Evolutionary conservation across 2,888 invertebrate species (phyloP), one percentile per base, ranked within the genome.

Genomic region (Teleiodes luculella): DNA sequence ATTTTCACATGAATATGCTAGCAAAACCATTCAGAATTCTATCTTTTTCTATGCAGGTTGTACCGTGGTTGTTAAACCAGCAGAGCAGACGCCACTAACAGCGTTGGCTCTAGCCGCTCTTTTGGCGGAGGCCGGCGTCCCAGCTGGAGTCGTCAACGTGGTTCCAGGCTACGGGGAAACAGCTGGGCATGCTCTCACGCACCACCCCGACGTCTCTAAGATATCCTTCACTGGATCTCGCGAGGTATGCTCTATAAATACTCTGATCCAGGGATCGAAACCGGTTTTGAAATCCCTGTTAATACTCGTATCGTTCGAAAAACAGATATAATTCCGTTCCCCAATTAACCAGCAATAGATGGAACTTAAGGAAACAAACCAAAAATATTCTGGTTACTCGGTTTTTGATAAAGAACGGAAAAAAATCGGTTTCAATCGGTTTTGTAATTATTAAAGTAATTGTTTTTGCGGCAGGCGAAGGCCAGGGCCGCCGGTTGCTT

Each of bases 21-120:
- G 16, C 92, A 95, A 41, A 97, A 96, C 69, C 94, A 93, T 77
- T 96, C 96, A 13, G 41, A 0, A 10, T 2, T 7, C 6, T 7
- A 11, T 31, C 14, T 7, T 14, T 14, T 37, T 37, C 14, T 14
- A 6, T 37, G 14, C 53, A 89, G 95, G 95, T 64, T 93, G 97
- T 76, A 96, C 95, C 0, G 91, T 97, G 48, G 92, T 98, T 5
- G 86, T 98, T 62, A 98, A 98, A 79, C 96, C 98, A 2, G 98
- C 98, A 0, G 98, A 98, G 77, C 98, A 98, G 82, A 98, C 98
- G 0, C 95, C 97, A 0, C 87, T 98, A n/a, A 96, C 98, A 0
- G 97, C 98, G 0, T 86, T 98, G 8, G 96, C 97, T 67, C 86
- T 97, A 0, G 98, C 97, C 0, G 93, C 96, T 57, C 88, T 99